Evolutionary conservation across 2,888 invertebrate genomes (phyloP), one percentile per base, ranked within the genome.

Genomic region (Andrena dorsata): DNA sequence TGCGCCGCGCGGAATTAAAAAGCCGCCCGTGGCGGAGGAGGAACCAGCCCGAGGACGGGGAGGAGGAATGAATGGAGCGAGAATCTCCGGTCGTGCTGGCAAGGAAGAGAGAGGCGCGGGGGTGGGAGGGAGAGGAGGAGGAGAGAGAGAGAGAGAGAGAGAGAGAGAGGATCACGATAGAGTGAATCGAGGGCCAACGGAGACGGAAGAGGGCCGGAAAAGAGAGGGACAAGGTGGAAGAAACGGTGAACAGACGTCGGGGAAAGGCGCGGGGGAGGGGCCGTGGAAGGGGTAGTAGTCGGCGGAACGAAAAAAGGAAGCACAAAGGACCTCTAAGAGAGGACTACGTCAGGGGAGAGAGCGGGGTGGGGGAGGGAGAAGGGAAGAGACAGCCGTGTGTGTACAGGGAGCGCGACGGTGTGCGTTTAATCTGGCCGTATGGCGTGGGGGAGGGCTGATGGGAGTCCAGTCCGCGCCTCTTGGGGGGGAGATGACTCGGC

Each of bases 401-500:
- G 76, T 65, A 53, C 5, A 51, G 10, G 6, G 51, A 30, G 70
- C 56, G 66, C 35, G 47, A 28, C 8, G 26, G 86, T 85, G 86
- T 85, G 83, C 73, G 89, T 87, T 88, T 87, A 88, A 88, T 88
- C 89, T 88, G 53, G 47, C 78, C 58, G 58, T 70, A 76, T 63
- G 76, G 75, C 65, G 76, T 23, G 80, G 83, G 80, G 86, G 89
- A 66, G 86, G 88, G 75, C 82, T 80, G 85, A 85, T 83, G 86
- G 79, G 73, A 87, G 86, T 83, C 86, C 85, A 69, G 83, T 88
- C 83, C 83, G 80, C 86, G 79, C 76, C 86, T 86, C 83, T 64
- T 74, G 80, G 86, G 87, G 86, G 89, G 85, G 87, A 89, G 90
- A 91, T 90, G 91, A 89, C 88, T 90, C 84, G 82, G 77, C 83